Evolutionary conservation across 2,113 vertebrate species (phyloP), one percentile per base, ranked within the genome.

Genomic region (Greenwoodochromis staneri): DNA sequence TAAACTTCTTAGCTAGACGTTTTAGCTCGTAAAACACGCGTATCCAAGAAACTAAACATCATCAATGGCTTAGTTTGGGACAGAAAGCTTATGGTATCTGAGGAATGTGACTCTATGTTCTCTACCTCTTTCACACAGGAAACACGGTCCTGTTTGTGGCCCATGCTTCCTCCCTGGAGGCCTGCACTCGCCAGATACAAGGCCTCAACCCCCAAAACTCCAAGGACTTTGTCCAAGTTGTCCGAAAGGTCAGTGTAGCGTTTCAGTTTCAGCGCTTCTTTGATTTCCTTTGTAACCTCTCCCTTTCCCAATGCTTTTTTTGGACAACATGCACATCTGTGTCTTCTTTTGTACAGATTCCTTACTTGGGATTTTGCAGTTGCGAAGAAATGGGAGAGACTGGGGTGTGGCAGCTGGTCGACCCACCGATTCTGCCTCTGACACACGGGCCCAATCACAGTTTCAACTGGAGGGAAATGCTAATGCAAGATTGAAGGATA

Each of bases 181-280:
- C 98, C 1, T 99, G 99, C 40, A 99, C 99, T 85, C 98, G 99
- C 90, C 99, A 99, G 66, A 97, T 99, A 83, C 98, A 99, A 81
- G 98, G 99, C 80, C 97, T 99, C 42, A 98, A 96, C 0, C 98
- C 98, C 0, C 98, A 99, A 95, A 99, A 98, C 95, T 96, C 98
- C 93, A 99, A 99, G 97, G 99, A 99, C 95, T 99, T 99, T 61
- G 97, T 99, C 14, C 98, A 99, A 95, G 98, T 99, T 95, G 99
- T 99, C 90, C 95, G 99, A 89, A 99, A 99, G 98, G 99, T 99
- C 93, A 96, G 83, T 80, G 42, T 31, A 49, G 49, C 81, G 8
- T 81, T 90, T 86, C 6, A 6, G 16, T 55, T 38, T 49, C 19
- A 34, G 49, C 1, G 6, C 12, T 63, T 14, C 29, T 55, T 87